phyloP scores from a whole-genome alignment of 2,113 vertebrate genomes.

The Osmerus mordax region DNA sequence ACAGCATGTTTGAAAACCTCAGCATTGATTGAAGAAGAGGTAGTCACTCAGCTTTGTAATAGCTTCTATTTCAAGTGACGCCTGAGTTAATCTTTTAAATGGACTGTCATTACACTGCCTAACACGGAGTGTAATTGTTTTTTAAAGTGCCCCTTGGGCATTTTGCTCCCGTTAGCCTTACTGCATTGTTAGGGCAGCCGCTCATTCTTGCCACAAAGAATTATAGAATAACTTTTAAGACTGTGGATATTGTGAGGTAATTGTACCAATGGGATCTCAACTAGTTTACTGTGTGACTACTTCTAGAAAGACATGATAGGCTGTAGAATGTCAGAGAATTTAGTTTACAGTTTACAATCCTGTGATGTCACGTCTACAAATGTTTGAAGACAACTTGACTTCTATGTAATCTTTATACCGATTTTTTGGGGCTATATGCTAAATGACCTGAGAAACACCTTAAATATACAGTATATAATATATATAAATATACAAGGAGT shows the following conservation, averaged over 20 bases:
- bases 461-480: too few relatives aligned
- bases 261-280: background rate
- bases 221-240: slow-evolving; percentile 8
- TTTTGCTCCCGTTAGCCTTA: slow-evolving; percentile 34
- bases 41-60: slow-evolving; percentile 38
- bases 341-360: too few relatives aligned
- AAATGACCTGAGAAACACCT: too few relatives aligned
- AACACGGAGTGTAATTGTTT: slow-evolving; percentile 43
- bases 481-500: too few relatives aligned
- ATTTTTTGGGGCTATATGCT: too few relatives aligned
- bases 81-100: slow-evolving; percentile 42
- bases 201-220: slow-evolving; percentile 25
- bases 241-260: background rate
- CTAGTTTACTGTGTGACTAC: background rate
- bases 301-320: background rate
- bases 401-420: too few relatives aligned
- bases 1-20: too few relatives aligned
- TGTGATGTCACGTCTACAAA: too few relatives aligned
- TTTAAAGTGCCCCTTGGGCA: slow-evolving; percentile 38
- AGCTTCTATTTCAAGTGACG: slow-evolving; percentile 18
- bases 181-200: slow-evolving; percentile 12
- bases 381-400: background rate
- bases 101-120: slow-evolving; percentile 21
- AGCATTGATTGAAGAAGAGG: slow-evolving; percentile 9
- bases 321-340: too few relatives aligned